These are phyloP conservation scores for Aphidius gifuensis DNA, from an alignment of 1,140 invertebrate species.

Conservation along the genomic window DNA sequence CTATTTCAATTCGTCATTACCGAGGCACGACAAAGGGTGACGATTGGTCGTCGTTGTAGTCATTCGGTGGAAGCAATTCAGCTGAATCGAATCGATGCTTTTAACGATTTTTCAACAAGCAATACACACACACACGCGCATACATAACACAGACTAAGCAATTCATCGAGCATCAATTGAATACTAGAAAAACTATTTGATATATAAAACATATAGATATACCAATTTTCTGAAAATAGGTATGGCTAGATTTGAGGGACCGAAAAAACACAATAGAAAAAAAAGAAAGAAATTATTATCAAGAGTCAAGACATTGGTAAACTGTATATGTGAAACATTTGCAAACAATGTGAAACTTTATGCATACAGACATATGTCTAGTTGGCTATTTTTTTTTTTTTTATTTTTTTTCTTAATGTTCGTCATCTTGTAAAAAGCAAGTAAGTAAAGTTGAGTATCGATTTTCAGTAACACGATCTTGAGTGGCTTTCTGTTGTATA, in stretches of 20 bases:
- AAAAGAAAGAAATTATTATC: no score
- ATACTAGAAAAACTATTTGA: no score
- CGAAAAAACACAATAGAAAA: slow-evolving; percentile 7
- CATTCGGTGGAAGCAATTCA: slow-evolving; percentile 7
- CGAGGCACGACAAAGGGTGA: slow-evolving; percentile 19
- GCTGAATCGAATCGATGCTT: slow-evolving; percentile 3
- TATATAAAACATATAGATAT: no score
- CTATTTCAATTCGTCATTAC: slow-evolving; percentile 27
- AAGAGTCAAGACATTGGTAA: no score
- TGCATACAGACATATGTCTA: no score
- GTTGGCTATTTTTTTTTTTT: no score
- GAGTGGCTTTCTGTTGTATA: slow-evolving; percentile 50
- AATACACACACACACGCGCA: no score
- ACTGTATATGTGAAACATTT: no score
- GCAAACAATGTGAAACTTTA: no score
- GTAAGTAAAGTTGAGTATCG: slow-evolving; percentile 12
- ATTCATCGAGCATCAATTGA: no score
- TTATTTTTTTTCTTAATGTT: not conserved
- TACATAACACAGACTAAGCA: no score
- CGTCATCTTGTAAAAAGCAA: not conserved
- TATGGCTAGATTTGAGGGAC: not conserved
- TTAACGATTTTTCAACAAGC: not conserved
- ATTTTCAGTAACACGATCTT: slow-evolving; percentile 53
- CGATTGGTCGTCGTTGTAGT: slow-evolving; percentile 10
- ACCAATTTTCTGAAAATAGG: no score